Conservation (phyloP, 92 coral and sea anemone species). For the Umimayanthus kanabou region DNA sequence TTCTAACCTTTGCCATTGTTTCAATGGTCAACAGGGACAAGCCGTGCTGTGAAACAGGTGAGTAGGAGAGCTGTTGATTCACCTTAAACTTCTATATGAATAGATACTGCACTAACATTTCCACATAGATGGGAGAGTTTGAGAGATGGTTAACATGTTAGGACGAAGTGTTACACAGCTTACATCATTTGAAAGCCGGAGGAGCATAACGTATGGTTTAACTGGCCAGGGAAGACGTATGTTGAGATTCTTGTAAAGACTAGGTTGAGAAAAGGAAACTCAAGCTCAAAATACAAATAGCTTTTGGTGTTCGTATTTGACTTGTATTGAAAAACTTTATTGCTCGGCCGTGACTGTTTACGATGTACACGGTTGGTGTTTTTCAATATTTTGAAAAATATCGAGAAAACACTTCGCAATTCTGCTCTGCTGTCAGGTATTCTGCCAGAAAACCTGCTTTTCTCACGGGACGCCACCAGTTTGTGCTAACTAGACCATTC, state of each 20-base stretch:
- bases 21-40: neutral
- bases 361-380: neutral
- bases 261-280: no score
- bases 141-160: no score
- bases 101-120: no score
- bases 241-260: no score
- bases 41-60: slow-evolving; percentile 2
- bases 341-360: neutral
- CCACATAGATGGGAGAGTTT: no score
- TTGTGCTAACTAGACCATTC: neutral
- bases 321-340: no score
- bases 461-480: neutral
- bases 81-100: neutral
- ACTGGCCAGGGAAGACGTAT: no score
- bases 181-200: no score
- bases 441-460: neutral
- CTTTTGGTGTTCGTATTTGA: no score
- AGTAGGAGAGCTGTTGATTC: neutral
- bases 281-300: no score
- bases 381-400: slow-evolving; percentile 12
- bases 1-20: neutral
- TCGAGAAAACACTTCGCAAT: neutral
- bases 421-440: neutral
- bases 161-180: no score
- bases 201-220: no score